These are phyloP conservation scores for Poliocrania exsul DNA, from an alignment of 2,797 vertebrate species.

Conservation along the genomic window DNA sequence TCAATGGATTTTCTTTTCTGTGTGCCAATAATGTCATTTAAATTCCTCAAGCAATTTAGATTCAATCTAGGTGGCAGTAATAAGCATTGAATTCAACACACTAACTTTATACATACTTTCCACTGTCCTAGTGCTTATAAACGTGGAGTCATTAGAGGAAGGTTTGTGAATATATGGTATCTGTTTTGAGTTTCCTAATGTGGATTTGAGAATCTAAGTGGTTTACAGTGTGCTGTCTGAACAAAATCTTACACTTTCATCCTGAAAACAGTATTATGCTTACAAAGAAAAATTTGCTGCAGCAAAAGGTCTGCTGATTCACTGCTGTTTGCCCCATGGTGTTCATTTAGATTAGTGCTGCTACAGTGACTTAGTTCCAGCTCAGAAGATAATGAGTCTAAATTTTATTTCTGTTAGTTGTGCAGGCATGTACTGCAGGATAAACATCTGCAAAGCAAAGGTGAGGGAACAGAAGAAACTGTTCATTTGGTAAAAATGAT, in stretches of 20 bases:
- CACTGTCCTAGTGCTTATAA: not conserved
- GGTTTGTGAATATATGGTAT: not conserved
- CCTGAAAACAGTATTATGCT: not conserved
- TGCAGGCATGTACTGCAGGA: slow-evolving; percentile 72
- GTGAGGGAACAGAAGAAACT: slow-evolving; percentile 67
- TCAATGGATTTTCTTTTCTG: not conserved
- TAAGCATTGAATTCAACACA: not conserved
- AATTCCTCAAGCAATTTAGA: not conserved
- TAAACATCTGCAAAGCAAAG: slow-evolving; percentile 79
- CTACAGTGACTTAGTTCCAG: slow-evolving; percentile 70
- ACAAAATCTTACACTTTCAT: not conserved
- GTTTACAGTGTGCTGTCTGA: not conserved
- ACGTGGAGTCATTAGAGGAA: not conserved
- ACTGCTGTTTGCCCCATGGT: slow-evolving; percentile 26
- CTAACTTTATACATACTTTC: not conserved
- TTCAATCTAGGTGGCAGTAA: fast-evolving
- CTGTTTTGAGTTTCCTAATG: not conserved
- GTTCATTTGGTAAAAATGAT: slow-evolving; percentile 30
- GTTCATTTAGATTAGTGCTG: slow-evolving; percentile 70
- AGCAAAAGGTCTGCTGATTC: slow-evolving; percentile 39
- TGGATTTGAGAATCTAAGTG: not conserved
- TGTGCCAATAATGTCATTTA: not conserved
- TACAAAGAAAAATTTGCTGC: not conserved
- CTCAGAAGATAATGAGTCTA: slow-evolving; percentile 68
- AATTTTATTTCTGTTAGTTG: slow-evolving; percentile 67